phyloP scores from a whole-genome alignment of 1,140 invertebrate genomes.

The Panagrolaimus sp. region DNA sequence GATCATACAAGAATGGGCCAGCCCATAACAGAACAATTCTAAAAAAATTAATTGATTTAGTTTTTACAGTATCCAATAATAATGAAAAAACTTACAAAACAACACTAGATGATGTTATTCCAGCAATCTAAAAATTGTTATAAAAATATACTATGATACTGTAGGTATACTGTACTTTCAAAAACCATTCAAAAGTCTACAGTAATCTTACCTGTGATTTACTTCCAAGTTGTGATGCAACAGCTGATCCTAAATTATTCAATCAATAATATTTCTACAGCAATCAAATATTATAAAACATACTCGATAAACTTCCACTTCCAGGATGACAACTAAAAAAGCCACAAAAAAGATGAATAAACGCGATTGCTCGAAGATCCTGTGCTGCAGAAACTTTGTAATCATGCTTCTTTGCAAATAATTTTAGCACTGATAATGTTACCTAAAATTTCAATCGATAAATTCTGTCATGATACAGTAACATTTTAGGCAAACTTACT shows the following conservation, averaged over 20 bases:
- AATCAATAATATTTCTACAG: no score
- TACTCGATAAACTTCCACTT: constrained; percentile 2
- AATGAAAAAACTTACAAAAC: no score
- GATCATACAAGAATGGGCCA: constrained; percentile 1
- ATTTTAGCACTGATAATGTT: not conserved
- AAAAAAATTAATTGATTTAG: no score
- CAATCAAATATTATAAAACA: no score
- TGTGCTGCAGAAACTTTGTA: not conserved
- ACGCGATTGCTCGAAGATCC: not conserved
- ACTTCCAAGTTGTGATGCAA: not conserved
- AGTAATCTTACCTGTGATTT: constrained; percentile 3
- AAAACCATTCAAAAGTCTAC: not conserved
- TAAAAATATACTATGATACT: not conserved
- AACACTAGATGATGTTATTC: not conserved
- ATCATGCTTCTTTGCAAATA: constrained; percentile 3
- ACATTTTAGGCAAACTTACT: no score
- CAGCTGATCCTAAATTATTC: not conserved
- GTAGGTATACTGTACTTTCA: not conserved
- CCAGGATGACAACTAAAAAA: constrained; percentile 13
- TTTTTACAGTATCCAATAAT: no score
- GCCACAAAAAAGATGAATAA: not conserved
- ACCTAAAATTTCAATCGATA: not conserved
- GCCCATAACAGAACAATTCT: constrained; percentile 1
- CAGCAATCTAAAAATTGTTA: not conserved
- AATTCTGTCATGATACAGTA: no score